Evolutionary conservation across 2,113 vertebrate species (phyloP).

Genomic region (Cavia porcellus): DNA sequence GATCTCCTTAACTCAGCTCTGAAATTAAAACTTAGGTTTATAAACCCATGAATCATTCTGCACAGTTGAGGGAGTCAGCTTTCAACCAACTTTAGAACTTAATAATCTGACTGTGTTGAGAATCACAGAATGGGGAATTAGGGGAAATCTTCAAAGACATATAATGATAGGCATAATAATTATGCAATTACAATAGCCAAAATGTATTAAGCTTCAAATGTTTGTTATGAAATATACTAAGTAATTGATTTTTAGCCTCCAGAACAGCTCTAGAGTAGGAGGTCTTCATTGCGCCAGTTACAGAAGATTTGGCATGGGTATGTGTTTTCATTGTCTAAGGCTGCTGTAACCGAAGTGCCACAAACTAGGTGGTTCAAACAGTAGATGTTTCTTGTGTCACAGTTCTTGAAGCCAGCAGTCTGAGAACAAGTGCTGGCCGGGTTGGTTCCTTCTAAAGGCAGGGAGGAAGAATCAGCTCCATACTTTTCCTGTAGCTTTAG

Average conservation of each 20-base stretch:
- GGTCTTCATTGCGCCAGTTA: not conserved
- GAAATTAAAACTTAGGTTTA: slow-evolving; percentile 79
- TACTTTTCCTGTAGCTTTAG: not conserved
- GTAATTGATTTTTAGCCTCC: not conserved
- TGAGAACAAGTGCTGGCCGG: not conserved
- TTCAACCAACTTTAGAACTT: slow-evolving; percentile 68
- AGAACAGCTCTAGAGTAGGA: not conserved
- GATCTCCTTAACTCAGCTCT: slow-evolving; percentile 69
- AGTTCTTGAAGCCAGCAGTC: not conserved
- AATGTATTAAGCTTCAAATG: slow-evolving; percentile 58
- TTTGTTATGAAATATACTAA: slow-evolving; percentile 29
- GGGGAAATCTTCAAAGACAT: slow-evolving; percentile 54
- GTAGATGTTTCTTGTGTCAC: not conserved
- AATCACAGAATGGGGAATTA: slow-evolving; percentile 70
- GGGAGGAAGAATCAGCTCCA: not conserved
- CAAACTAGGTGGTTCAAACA: not conserved
- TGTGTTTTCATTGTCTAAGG: not conserved
- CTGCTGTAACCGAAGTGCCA: not conserved
- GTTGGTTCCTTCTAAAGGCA: not conserved
- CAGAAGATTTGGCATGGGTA: not conserved
- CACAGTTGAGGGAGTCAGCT: slow-evolving; percentile 71
- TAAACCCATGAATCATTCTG: slow-evolving; percentile 77
- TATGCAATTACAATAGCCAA: slow-evolving; percentile 62
- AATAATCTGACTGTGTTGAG: slow-evolving; percentile 71
- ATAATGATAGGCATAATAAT: slow-evolving; percentile 64